Percentiles rank a stretch among this genome's conserved stretches.
These are phyloP conservation scores for Eublepharis macularius DNA, from an alignment of 2,113 vertebrate species.

Conservation along the genomic window DNA sequence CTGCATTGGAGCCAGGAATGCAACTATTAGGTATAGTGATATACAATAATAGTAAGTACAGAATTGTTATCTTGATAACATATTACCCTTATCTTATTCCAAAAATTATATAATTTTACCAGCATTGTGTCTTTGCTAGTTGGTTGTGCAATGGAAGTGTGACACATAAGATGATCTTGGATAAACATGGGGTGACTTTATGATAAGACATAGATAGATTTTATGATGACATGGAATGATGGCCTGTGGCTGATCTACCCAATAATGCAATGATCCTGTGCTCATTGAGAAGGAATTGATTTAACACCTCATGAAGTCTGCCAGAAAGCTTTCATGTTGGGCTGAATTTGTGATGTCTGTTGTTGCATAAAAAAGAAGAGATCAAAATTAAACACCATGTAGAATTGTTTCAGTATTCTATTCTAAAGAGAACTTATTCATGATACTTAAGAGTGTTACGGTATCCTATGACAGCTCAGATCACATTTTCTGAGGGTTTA, in stretches of 20 bases:
- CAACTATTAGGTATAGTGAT: background rate
- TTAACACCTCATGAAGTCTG: background rate
- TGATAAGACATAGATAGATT: background rate
- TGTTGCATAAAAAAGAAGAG: background rate
- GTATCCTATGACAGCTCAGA: background rate
- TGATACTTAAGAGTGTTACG: background rate
- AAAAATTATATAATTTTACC: background rate
- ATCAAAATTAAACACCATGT: background rate
- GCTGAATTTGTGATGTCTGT: background rate
- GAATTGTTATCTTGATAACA: background rate
- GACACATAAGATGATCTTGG: background rate
- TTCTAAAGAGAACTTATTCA: constrained; percentile 1
- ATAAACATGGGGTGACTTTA: background rate
- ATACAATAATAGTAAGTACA: background rate
- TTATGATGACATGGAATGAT: background rate
- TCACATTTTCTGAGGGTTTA: background rate
- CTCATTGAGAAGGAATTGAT: background rate
- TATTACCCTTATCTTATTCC: background rate
- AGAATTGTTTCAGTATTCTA: background rate
- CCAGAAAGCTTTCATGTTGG: background rate
- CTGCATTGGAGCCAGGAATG: no score
- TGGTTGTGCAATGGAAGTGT: background rate
- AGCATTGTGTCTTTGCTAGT: background rate
- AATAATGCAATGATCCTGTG: background rate
- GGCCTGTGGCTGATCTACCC: background rate